Conservation (phyloP, 2,888 invertebrate genomes). For the Mellilla xanthometata region DNA sequence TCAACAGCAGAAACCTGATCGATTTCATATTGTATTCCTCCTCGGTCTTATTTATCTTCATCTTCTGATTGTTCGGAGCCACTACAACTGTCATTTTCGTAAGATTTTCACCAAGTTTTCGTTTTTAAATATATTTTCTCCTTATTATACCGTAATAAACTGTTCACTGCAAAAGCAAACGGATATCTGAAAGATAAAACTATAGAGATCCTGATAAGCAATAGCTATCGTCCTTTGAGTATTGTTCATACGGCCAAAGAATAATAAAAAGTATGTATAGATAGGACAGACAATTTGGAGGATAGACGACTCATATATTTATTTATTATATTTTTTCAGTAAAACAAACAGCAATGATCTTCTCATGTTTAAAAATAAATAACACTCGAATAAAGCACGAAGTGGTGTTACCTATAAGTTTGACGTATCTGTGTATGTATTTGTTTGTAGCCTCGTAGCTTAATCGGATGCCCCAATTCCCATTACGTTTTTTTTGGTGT, state of each 20-base stretch:
- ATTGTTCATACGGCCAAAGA: neutral
- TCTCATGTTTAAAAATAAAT: no score
- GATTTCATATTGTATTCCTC: conserved; percentile 75
- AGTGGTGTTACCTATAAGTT: no score
- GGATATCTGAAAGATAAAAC: conserved; percentile 41
- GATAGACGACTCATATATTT: no score
- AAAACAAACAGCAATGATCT: no score
- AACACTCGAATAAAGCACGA: no score
- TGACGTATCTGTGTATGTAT: no score
- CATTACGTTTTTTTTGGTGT: no score
- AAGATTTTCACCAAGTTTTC: neutral
- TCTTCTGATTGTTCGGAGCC: conserved; percentile 41
- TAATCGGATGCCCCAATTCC: no score
- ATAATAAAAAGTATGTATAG: no score
- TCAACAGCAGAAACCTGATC: conserved; percentile 68
- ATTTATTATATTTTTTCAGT: no score
- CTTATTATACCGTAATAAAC: neutral
- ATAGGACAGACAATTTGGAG: no score
- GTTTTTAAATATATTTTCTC: neutral
- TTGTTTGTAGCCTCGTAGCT: no score
- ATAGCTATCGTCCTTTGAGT: conserved; percentile 24
- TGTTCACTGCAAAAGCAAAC: conserved; percentile 22
- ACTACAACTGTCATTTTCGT: conserved; percentile 34
- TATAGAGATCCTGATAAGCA: conserved; percentile 40
- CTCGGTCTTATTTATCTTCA: conserved; percentile 65